Percentiles rank a stretch among this genome's conserved stretches.
These are phyloP conservation scores for Bombyx mandarina DNA, from an alignment of 1,140 invertebrate species.

Conservation along the genomic window DNA sequence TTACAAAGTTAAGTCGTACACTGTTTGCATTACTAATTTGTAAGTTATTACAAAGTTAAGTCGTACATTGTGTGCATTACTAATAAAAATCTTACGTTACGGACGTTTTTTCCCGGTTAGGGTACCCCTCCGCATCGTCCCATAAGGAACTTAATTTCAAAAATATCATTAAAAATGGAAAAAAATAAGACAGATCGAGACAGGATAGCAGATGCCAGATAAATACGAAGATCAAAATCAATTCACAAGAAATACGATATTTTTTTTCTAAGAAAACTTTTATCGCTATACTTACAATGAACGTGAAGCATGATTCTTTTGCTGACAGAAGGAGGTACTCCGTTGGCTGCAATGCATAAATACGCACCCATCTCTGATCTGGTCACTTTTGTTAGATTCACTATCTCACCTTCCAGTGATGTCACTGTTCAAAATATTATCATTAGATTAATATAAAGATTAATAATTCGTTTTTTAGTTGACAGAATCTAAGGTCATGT, in stretches of 20 bases:
- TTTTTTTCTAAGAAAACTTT: neutral
- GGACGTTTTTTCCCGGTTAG: no score
- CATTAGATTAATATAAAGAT: neutral
- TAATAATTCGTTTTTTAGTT: neutral
- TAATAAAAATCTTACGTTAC: no score
- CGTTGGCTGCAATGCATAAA: slow-evolving; percentile 84
- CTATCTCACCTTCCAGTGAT: slow-evolving; percentile 81
- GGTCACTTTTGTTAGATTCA: slow-evolving; percentile 84
- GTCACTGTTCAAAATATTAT: slow-evolving; percentile 62
- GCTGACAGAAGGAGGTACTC: slow-evolving; percentile 84
- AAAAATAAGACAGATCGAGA: no score
- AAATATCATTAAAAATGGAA: no score
- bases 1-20: no score
- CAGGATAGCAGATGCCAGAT: no score
- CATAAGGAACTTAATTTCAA: no score
- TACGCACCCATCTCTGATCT: slow-evolving; percentile 90
- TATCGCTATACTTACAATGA: slow-evolving; percentile 80
- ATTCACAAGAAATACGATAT: neutral
- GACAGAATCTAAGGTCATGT: no score
- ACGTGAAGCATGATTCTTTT: slow-evolving; percentile 86
- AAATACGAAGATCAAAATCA: neutral
- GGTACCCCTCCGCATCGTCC: no score
- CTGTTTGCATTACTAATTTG: no score
- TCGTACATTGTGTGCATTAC: no score
- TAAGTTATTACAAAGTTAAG: no score